phyloP scores from a whole-genome alignment of 2,113 vertebrate genomes.

The Trinectes maculatus region DNA sequence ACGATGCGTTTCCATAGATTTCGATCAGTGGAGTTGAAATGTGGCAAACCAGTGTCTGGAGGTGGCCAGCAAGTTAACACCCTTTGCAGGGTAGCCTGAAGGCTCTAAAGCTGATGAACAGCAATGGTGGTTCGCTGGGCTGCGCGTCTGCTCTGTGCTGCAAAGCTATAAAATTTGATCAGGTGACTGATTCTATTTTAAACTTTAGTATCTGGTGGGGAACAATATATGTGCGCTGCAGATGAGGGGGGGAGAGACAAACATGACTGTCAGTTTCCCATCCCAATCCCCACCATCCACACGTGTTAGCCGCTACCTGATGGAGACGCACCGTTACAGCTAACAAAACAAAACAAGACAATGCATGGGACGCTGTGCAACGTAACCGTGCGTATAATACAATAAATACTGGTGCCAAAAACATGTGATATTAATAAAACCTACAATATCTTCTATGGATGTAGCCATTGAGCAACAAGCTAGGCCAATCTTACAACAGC shows the following conservation, averaged over 20 bases:
- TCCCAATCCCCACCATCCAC: conserved; percentile 17
- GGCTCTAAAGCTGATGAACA: conserved; percentile 43
- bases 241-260: neutral
- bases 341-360: neutral
- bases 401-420: neutral
- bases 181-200: neutral
- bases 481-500: conserved; percentile 58
- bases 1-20: neutral
- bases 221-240: neutral
- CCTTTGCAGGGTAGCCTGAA: conserved; percentile 14
- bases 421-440: neutral
- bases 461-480: conserved; percentile 66
- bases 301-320: conserved; percentile 38
- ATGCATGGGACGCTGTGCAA: neutral
- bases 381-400: too few relatives aligned
- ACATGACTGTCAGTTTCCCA: conserved; percentile 26
- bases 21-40: neutral
- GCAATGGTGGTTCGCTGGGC: neutral
- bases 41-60: neutral
- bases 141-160: neutral
- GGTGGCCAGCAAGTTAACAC: conserved; percentile 8
- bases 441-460: neutral
- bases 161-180: neutral
- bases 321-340: neutral
- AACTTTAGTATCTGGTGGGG: neutral